phyloP scores from a whole-genome alignment of 2,888 invertebrate genomes.

The Folsomia candida region DNA sequence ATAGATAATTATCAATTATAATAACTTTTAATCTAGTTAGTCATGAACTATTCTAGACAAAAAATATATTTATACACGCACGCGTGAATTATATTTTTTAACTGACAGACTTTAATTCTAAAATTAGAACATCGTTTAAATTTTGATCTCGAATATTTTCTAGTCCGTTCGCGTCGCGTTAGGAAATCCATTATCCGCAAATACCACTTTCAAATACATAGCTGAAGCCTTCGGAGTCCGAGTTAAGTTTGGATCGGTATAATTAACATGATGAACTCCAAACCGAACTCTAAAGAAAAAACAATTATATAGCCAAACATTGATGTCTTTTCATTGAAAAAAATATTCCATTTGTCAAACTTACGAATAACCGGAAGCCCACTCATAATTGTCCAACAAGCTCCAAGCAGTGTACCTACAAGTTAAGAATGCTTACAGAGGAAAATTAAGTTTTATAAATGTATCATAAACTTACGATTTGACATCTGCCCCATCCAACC shows the following conservation, averaged over 20 bases:
- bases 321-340: background rate
- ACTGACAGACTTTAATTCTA: too few species aligned
- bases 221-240: slow-evolving; percentile 35
- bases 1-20: too few species aligned
- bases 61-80: too few species aligned
- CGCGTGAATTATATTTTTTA: too few species aligned
- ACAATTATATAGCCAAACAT: background rate
- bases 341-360: background rate
- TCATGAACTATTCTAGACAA: too few species aligned
- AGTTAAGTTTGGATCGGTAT: slow-evolving; percentile 27
- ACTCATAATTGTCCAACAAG: slow-evolving; percentile 47
- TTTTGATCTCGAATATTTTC: too few species aligned
- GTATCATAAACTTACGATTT: too few species aligned
- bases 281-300: slow-evolving; percentile 25
- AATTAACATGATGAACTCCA: slow-evolving; percentile 35
- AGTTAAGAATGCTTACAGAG: too few species aligned
- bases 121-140: too few species aligned
- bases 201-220: slow-evolving; percentile 19
- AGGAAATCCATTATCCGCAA: slow-evolving; percentile 39
- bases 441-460: too few species aligned
- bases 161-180: too few species aligned
- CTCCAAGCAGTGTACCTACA: slow-evolving; percentile 49
- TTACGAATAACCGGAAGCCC: slow-evolving; percentile 32
- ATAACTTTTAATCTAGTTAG: too few species aligned
- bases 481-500: slow-evolving; percentile 43